Base-by-base conservation (phyloP, 2,113 vertebrate genomes). In the Gymnarchus niloticus region DNA sequence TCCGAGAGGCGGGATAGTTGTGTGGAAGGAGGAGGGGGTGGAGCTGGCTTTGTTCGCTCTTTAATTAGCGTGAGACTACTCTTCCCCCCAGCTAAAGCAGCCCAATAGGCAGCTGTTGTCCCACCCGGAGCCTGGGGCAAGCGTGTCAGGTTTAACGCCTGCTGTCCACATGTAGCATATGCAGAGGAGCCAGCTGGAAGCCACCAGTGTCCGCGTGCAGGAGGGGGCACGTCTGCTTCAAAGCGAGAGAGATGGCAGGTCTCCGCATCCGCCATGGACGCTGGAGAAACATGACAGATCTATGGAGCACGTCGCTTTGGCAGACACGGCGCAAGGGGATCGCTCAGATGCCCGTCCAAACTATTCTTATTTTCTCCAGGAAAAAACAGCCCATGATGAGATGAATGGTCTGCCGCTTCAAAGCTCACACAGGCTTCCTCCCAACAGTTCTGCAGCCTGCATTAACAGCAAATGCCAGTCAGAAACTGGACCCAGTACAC, bases 1-100 rank as follows among this genome's bases (percentile, higher is more conserved):
- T 83, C 90, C 87, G 88, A 81, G 57, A 93, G 91, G 92, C 90
- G 88, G 65, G 69, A 81, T 85, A 87, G 87, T 87, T 49, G 54
- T 83, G 84, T n/a, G 51, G 84, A 82, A 76, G 46, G 78, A 76
- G 88, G 88, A 87, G 88, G 73, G 84, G 77, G 84, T 76, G 87
- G 86, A 85, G 76, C 56, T n/a, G 76, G 86, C 65, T 89, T 88
- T 91, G 84, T 88, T 89, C 83, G 56, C 83, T 56, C 90, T 92
- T 87, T 91, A 90, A 91, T 88, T 91, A 87, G 83, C 85, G 23
- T 87, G 86, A 87, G 87, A 86, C n/a, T 10, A 3, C 77, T 25
- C 46, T 41, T 1, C 41, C 46, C n/a, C 6, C 46, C 77, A 48
- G 77, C 77, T 49, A 46, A 80, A 80, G 23, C 41, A n/a, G 21